phyloP scores from a whole-genome alignment of 2,888 invertebrate genomes.

The Coelinius sp. region DNA sequence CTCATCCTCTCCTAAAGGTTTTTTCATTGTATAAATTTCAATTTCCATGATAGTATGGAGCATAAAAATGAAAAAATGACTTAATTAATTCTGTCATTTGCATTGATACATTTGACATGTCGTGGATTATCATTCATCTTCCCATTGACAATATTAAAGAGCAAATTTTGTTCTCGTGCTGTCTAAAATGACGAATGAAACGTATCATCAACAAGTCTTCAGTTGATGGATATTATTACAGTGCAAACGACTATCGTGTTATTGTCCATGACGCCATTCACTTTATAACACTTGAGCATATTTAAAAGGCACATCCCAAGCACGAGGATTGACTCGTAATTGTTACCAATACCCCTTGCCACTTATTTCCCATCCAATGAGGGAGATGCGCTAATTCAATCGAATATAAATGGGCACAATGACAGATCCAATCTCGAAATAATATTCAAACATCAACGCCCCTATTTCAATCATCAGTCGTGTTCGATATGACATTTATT shows the following conservation, averaged over 20 bases:
- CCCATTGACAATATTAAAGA: too few relatives aligned
- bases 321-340: conserved; percentile 47
- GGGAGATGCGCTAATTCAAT: conserved; percentile 15
- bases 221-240: background rate
- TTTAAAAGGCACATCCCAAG: conserved; percentile 45
- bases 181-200: background rate
- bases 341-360: conserved; percentile 27
- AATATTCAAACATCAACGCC: conserved; percentile 5
- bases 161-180: too few relatives aligned
- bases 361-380: conserved; percentile 23
- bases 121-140: too few relatives aligned
- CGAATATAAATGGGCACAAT: conserved; percentile 18
- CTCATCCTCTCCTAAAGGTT: background rate
- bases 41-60: too few relatives aligned
- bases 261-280: conserved; percentile 41
- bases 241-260: background rate
- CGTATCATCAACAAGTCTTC: background rate
- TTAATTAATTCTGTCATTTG: too few relatives aligned
- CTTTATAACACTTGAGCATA: conserved; percentile 46
- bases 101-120: too few relatives aligned
- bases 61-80: too few relatives aligned
- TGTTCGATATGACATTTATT: background rate
- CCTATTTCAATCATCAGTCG: background rate
- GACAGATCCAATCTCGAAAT: conserved; percentile 12
- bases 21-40: background rate